phyloP scores from a whole-genome alignment of 2,113 vertebrate genomes.

The Pleuronectes platessa region DNA sequence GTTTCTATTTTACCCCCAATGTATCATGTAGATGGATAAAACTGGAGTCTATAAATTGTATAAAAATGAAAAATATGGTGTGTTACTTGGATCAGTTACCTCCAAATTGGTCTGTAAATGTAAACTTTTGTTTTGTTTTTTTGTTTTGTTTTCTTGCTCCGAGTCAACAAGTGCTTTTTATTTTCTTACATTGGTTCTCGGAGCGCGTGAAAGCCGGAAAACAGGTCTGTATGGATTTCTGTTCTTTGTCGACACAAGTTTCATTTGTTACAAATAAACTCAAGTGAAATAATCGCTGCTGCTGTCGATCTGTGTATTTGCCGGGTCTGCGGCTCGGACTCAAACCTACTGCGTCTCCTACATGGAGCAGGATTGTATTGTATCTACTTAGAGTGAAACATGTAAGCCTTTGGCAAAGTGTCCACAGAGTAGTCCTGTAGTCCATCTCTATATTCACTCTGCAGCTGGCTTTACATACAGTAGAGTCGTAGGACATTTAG shows the following conservation, averaged over 20 bases:
- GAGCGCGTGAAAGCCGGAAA: slow-evolving; percentile 84
- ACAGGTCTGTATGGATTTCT: slow-evolving; percentile 97
- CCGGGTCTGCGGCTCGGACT: too few species aligned
- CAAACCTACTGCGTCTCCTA: too few species aligned
- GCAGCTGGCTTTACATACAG: too few species aligned
- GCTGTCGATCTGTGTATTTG: slow-evolving; percentile 11
- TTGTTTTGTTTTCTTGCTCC: slow-evolving; percentile 76
- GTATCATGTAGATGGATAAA: slow-evolving; percentile 82
- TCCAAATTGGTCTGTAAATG: slow-evolving; percentile 94
- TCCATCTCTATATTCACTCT: background rate
- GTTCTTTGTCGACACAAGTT: slow-evolving; percentile 99
- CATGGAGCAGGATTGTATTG: too few species aligned
- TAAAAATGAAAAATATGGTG: slow-evolving; percentile 89
- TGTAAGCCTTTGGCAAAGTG: too few species aligned
- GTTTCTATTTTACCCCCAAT: slow-evolving; percentile 73
- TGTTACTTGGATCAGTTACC: slow-evolving; percentile 93
- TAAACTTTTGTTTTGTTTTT: slow-evolving; percentile 85
- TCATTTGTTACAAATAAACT: slow-evolving; percentile 99
- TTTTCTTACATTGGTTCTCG: slow-evolving; percentile 98
- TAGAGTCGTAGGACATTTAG: background rate
- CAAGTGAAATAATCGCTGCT: slow-evolving; percentile 90
- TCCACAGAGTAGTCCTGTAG: too few species aligned
- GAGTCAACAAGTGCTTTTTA: slow-evolving; percentile 99
- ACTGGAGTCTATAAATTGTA: slow-evolving; percentile 84
- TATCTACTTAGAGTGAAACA: too few species aligned